phyloP scores from a whole-genome alignment of 1,140 invertebrate species.

The Tetramorium parvispinum region DNA sequence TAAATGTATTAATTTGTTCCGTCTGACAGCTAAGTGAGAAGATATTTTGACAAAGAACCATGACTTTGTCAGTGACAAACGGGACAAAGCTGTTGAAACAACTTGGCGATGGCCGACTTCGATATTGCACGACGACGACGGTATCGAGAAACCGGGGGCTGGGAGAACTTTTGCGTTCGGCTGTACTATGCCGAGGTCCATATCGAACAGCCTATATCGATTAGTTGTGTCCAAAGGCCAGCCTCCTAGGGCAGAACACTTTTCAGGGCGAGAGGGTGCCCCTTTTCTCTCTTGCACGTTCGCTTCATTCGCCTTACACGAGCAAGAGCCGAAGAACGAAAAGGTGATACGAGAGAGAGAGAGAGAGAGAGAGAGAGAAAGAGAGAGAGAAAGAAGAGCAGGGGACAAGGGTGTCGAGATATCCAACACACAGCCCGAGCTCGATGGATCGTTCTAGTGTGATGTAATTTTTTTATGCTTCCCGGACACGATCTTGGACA shows the following conservation, averaged over 20 bases:
- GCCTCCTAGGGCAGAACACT: slow-evolving; percentile 71
- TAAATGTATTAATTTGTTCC: not conserved
- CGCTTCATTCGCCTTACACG: slow-evolving; percentile 45
- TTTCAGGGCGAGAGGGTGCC: slow-evolving; percentile 70
- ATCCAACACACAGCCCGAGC: slow-evolving; percentile 31
- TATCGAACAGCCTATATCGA: slow-evolving; percentile 74
- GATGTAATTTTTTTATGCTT: slow-evolving; percentile 71
- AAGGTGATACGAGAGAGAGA: slow-evolving; percentile 17
- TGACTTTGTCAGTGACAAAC: slow-evolving; percentile 10
- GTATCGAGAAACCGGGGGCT: not conserved
- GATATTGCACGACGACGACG: slow-evolving; percentile 18
- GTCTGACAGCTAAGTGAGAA: not conserved
- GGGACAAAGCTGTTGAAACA: slow-evolving; percentile 37
- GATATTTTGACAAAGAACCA: not conserved
- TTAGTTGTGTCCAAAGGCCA: slow-evolving; percentile 74
- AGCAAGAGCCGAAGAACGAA: slow-evolving; percentile 42
- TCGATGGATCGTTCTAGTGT: slow-evolving; percentile 69
- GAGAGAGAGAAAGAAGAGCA: not conserved
- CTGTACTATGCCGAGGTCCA: slow-evolving; percentile 70
- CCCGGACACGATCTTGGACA: slow-evolving; percentile 60
- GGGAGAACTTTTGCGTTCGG: slow-evolving; percentile 62
- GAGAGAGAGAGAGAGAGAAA: slow-evolving; percentile 25
- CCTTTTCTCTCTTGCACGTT: slow-evolving; percentile 57
- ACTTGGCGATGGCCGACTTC: slow-evolving; percentile 47
- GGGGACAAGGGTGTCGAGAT: slow-evolving; percentile 23